Conservation (phyloP, 2,113 vertebrate species). For the Osmerus mordax region DNA sequence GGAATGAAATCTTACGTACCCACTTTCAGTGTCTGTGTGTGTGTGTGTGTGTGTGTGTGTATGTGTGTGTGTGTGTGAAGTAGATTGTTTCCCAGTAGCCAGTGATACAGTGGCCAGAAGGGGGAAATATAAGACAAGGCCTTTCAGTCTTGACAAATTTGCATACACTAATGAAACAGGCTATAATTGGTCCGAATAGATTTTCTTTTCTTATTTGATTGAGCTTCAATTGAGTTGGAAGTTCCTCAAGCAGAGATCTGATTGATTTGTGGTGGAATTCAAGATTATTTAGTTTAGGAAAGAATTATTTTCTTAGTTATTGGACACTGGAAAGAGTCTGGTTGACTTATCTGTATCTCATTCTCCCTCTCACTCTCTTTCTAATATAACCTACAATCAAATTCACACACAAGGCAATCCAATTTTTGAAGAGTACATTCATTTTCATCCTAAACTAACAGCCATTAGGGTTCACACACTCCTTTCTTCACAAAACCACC, state of each 20-base stretch:
- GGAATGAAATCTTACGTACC: too few species aligned
- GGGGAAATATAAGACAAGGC: constrained; percentile 47
- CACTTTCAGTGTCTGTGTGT: background rate
- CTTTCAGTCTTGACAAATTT: constrained; percentile 70
- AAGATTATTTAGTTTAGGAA: constrained; percentile 82
- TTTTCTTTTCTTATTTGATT: constrained; percentile 90
- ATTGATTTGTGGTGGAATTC: constrained; percentile 93
- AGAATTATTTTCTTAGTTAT: constrained; percentile 88
- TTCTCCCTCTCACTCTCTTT: constrained; percentile 18
- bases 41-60: constrained; percentile 1
- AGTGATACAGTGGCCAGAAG: constrained; percentile 22
- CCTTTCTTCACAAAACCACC: background rate
- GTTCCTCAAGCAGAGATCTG: constrained; percentile 79
- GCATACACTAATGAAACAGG: constrained; percentile 85
- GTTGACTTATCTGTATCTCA: constrained; percentile 24
- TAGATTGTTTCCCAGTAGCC: background rate
- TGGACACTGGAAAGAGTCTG: constrained; percentile 56
- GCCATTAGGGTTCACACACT: background rate
- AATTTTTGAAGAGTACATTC: background rate
- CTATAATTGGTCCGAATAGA: constrained; percentile 91
- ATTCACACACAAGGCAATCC: too few species aligned
- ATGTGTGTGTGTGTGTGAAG: background rate
- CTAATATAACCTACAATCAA: background rate
- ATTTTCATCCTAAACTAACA: background rate
- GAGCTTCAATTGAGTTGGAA: constrained; percentile 92